Evolutionary conservation across 2,888 invertebrate genomes (phyloP), one percentile per base, ranked within the genome.

Genomic region (Serrognathus titanus): DNA sequence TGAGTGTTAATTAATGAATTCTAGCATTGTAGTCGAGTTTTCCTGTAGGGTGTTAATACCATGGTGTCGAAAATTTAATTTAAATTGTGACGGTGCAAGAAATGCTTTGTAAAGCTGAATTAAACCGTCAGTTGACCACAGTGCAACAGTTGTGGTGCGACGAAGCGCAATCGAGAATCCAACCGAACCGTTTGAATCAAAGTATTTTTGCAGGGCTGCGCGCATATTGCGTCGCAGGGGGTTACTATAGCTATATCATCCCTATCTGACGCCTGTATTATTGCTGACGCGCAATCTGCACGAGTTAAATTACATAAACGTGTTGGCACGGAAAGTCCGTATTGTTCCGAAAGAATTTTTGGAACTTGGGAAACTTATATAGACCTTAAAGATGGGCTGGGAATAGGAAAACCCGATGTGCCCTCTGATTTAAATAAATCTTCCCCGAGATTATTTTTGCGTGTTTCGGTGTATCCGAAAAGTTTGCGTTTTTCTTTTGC

Each of bases 191-290:
- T 43, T 43, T 43, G 43, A 67, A 68, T 67, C 43, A 35, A 49
- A 58, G 54, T 57, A 43, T 43, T 43, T 43, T 43, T 43, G 43
- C 36, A 16, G 31, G 36, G 48, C n/a, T 36, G 48, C 35, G 48
- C 53, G 53, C 53, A 53, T 57, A 57, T 53, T 53, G 53, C 53
- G 40, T 53, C 36, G 68, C 62, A 67, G 68, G 67, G 66, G 69
- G 68, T 68, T 68, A 65, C 68, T 69, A 71, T 70, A 68, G 69
- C 71, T 70, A 71, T 71, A 71, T 71, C 71, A 71, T 70, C 68
- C 62, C 67, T 69, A 68, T 70, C 70, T 69, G 69, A 69, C 70
- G 69, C 64, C 66, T 67, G 67, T 69, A 68, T 69, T 70, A 70
- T 71, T 69, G 69, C 69, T 68, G 68, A 66, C 69, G 69, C 69